Evolutionary conservation across 2,888 invertebrate genomes (phyloP), one percentile per base, ranked within the genome.

Genomic region (Acrobasis suavella): DNA sequence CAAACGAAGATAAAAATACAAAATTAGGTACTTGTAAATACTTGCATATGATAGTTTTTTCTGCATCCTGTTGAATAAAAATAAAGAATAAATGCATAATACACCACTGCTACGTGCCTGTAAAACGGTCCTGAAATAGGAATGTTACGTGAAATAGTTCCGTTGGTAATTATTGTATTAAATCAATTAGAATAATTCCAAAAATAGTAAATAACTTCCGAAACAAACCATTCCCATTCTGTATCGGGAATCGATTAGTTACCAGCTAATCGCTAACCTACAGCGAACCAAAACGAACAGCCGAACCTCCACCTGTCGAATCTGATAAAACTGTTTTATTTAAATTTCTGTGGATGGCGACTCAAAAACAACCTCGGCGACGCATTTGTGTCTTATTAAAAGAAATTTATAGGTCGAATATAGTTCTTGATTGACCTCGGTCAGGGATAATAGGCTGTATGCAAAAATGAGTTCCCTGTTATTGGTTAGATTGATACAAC

Each of bases 371-470:
- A 91, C 79, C 84, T 87, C 73, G 83, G 86, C 82, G 85, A 80
- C 78, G 83, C 78, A 88, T 90, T 92, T 92, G 91, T 92, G 92
- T 92, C 92, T 91, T 91, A 92, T 92, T 92, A 92, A 92, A 91
- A 87, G 85, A 91, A 92, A 92, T 92, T 91, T 92, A 92, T 92
- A 90, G 91, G 86, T 87, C 79, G 87, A 78, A 81, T 86, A 89
- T 89, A 86, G 86, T 85, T 80, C 88, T 69, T 90, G 91, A 91
- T 91, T 91, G 92, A 91, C 90, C 91, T 86, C 86, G 87, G 87
- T 86, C 89, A 89, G 85, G 87, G 86, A 85, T 83, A 85, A 84
- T 85, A 77, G 81, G 84, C 82, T 83, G 77, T 70, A 79, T 83
- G 86, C 82, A 81, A 88, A 86, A 84, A 84, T 85, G 80, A 82